Conservation (phyloP, 2,797 vertebrate genomes). For the Meriones psammophilus region DNA sequence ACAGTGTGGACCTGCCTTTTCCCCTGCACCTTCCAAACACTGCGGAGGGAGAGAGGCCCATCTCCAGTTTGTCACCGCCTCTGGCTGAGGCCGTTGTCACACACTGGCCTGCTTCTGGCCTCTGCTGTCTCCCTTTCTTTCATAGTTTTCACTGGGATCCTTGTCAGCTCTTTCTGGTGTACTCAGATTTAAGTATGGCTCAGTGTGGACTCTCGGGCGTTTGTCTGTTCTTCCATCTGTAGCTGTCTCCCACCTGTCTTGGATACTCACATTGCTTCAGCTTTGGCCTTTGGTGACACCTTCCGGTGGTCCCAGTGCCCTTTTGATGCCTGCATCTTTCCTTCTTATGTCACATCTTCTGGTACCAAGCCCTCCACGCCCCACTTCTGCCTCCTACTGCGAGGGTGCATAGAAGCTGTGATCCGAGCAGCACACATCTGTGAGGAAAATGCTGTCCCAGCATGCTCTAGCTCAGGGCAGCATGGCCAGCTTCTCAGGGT, state of each 20-base stretch:
- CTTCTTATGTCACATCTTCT: background rate
- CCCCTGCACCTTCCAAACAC: background rate
- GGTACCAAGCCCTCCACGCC: background rate
- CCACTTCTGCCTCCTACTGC: background rate
- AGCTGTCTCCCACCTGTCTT: background rate
- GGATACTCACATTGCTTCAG: background rate
- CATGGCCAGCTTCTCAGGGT: background rate
- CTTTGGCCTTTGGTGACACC: background rate
- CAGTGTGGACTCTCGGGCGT: too few species aligned
- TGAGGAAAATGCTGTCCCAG: background rate
- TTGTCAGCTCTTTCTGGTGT: background rate
- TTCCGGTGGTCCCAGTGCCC: background rate
- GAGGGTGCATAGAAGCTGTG: background rate
- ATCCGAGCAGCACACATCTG: background rate
- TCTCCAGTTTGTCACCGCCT: background rate
- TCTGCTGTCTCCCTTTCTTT: background rate
- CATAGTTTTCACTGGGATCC: background rate
- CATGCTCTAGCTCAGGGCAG: slow-evolving; percentile 13
- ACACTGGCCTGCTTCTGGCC: background rate
- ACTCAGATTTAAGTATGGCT: background rate
- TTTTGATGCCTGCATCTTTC: background rate
- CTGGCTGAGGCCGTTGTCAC: background rate
- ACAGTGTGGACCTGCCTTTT: background rate
- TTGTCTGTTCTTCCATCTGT: background rate
- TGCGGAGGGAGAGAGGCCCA: background rate